phyloP scores from a whole-genome alignment of 2,113 vertebrate genomes.

The Hippocampus guttulatus region DNA sequence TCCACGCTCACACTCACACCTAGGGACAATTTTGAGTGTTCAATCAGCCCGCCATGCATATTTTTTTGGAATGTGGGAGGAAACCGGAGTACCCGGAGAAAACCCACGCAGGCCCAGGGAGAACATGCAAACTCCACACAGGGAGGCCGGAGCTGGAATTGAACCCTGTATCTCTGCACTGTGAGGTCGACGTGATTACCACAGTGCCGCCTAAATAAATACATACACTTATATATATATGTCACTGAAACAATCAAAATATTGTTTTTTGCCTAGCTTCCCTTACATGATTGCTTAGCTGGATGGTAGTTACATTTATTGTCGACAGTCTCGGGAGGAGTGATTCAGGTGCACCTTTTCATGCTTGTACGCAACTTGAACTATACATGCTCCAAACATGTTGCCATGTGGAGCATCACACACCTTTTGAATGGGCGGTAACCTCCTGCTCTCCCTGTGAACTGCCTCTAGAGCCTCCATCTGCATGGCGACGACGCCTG shows the following conservation, averaged over 20 bases:
- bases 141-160: no score
- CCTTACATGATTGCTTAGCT: not conserved
- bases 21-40: no score
- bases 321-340: not conserved
- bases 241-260: not conserved
- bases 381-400: not conserved
- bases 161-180: no score
- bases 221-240: not conserved
- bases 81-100: no score
- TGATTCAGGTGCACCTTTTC: not conserved
- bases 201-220: no score
- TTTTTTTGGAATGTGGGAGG: no score
- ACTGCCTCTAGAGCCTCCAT: constrained; percentile 93
- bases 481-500: constrained; percentile 97
- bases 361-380: not conserved
- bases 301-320: not conserved
- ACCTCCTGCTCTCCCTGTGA: constrained; percentile 91
- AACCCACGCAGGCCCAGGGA: no score
- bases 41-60: no score
- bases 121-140: no score
- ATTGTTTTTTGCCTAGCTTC: not conserved
- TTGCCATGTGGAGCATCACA: constrained; percentile 39
- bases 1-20: no score
- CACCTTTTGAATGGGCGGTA: constrained; percentile 97
- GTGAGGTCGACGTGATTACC: no score